A percentile compares a stretch with the other conserved stretches of the same genome.
These are phyloP conservation scores for Orthonyx spaldingii DNA, from an alignment of 2,113 vertebrate species.

Conservation along the genomic window DNA sequence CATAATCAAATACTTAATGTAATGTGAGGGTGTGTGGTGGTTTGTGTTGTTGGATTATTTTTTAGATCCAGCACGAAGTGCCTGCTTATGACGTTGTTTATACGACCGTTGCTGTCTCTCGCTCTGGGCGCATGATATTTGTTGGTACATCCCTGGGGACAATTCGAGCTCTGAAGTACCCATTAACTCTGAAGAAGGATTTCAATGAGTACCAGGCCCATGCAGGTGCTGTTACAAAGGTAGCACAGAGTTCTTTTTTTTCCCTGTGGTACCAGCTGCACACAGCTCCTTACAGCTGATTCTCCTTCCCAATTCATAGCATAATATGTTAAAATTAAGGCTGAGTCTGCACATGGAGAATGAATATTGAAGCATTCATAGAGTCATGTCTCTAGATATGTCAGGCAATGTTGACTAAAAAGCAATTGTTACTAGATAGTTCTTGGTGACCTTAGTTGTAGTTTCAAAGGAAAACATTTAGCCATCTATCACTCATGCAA, in stretches of 20 bases:
- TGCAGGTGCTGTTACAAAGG: slow-evolving; percentile 87
- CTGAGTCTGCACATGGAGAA: not conserved
- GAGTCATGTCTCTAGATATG: not conserved
- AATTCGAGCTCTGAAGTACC: slow-evolving; percentile 86
- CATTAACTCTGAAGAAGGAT: slow-evolving; percentile 78
- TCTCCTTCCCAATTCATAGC: not conserved
- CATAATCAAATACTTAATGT: not conserved
- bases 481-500: not conserved
- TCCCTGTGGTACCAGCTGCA: not conserved
- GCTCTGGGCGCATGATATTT: slow-evolving; percentile 81
- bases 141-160: slow-evolving; percentile 85
- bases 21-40: not conserved
- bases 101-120: slow-evolving; percentile 81
- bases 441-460: not conserved
- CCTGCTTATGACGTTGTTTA: slow-evolving; percentile 75
- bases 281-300: not conserved
- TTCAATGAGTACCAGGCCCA: slow-evolving; percentile 88
- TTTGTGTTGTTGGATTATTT: not conserved
- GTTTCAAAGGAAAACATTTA: not conserved
- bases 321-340: not conserved
- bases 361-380: not conserved
- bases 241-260: slow-evolving; percentile 29
- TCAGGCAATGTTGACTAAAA: not conserved
- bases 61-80: slow-evolving; percentile 83
- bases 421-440: not conserved